phyloP scores from a whole-genome alignment of 1,140 invertebrate species.

The Pseudomyrmex dendroicus region DNA sequence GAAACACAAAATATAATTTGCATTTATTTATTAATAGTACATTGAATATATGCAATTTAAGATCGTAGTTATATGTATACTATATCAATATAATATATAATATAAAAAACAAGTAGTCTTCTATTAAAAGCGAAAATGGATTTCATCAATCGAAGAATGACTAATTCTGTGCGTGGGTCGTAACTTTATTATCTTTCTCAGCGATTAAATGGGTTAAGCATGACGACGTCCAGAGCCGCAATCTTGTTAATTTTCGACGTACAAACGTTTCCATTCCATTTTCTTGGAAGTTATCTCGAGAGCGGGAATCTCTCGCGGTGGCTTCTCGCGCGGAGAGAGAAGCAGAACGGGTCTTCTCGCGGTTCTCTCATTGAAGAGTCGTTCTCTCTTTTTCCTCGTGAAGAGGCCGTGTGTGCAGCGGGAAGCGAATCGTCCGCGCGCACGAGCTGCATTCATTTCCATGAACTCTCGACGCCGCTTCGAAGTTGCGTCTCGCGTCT shows the following conservation, averaged over 20 bases:
- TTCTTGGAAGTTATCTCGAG: constrained; percentile 24
- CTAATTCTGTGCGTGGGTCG: not conserved
- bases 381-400: not conserved
- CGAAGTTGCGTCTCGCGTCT: constrained; percentile 47
- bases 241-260: constrained; percentile 33
- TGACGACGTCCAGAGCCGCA: constrained; percentile 11
- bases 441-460: constrained; percentile 53
- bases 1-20: not conserved
- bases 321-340: not conserved
- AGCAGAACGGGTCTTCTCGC: not conserved
- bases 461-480: constrained; percentile 56
- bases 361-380: constrained; percentile 35
- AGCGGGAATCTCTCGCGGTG: constrained; percentile 9
- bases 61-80: not conserved
- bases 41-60: not conserved
- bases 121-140: constrained; percentile 4
- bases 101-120: not conserved
- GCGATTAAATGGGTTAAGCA: not conserved
- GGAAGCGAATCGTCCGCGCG: constrained; percentile 32
- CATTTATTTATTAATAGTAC: not conserved
- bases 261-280: constrained; percentile 26
- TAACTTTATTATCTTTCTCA: not conserved
- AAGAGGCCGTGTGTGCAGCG: not conserved
- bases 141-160: not conserved
- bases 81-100: not conserved